Percentiles rank a stretch among this genome's conserved stretches.
These are phyloP conservation scores for Nomada fabriciana DNA, from an alignment of 2,888 invertebrate genomes.

Conservation along the genomic window DNA sequence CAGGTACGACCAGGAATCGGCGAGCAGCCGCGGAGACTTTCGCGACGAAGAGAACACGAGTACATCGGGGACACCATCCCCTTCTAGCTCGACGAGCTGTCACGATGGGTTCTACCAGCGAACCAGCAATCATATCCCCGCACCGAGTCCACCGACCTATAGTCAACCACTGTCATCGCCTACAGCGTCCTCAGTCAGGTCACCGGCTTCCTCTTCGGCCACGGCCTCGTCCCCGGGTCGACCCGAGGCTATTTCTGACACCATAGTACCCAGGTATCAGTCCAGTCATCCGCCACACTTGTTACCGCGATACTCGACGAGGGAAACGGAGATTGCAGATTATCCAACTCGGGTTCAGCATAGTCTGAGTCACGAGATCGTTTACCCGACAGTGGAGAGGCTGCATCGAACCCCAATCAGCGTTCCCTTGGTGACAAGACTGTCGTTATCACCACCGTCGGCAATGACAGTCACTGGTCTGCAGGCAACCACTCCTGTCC, in stretches of 20 bases:
- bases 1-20: conserved; percentile 72
- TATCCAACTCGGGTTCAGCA: conserved; percentile 73
- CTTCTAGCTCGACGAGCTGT: conserved; percentile 79
- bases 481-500: conserved; percentile 75
- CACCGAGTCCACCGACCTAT: conserved; percentile 76
- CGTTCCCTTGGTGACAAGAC: conserved; percentile 79
- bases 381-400: conserved; percentile 78
- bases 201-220: conserved; percentile 81
- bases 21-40: conserved; percentile 71
- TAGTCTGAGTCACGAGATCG: conserved; percentile 75
- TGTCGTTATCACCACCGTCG: conserved; percentile 84
- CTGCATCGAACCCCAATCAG: conserved; percentile 78
- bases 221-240: conserved; percentile 81
- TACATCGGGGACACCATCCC: conserved; percentile 79
- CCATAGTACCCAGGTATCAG: conserved; percentile 77
- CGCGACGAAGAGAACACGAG: conserved; percentile 76
- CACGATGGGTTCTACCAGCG: conserved; percentile 75
- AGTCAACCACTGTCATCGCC: conserved; percentile 81
- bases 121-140: conserved; percentile 63
- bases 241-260: conserved; percentile 75
- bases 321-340: conserved; percentile 77
- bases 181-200: conserved; percentile 80
- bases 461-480: conserved; percentile 78
- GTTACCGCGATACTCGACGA: conserved; percentile 72
- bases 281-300: conserved; percentile 74